Conservation (phyloP, 2,113 vertebrate genomes). For the Pseudopipra pipra region DNA sequence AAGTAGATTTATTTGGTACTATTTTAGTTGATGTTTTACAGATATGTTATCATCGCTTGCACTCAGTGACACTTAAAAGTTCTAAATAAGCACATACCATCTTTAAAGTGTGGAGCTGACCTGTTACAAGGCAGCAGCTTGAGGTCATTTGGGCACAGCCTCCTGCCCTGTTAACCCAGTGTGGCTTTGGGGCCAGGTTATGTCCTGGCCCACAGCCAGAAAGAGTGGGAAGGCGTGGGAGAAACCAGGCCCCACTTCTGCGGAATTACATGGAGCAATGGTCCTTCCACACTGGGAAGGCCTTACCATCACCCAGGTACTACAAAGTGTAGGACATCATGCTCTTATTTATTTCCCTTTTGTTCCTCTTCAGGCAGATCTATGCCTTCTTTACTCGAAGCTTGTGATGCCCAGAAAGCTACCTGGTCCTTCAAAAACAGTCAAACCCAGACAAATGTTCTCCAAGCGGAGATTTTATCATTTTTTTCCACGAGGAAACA, state of each 20-base stretch:
- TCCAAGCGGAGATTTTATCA: background rate
- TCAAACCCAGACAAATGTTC: background rate
- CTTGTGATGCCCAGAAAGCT: background rate
- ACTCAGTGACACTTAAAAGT: conserved; percentile 12
- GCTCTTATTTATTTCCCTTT: background rate
- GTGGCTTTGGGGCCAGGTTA: background rate
- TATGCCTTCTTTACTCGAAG: background rate
- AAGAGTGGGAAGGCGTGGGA: accelerated
- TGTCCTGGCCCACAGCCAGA: background rate
- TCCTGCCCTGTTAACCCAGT: background rate
- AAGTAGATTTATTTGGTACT: background rate
- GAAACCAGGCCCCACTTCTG: background rate
- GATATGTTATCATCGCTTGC: background rate
- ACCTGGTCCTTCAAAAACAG: background rate
- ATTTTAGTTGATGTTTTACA: conserved; percentile 40
- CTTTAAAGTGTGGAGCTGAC: background rate
- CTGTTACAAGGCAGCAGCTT: background rate
- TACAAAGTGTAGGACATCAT: background rate
- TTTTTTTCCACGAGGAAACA: background rate
- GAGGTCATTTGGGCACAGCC: background rate
- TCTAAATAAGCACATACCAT: background rate
- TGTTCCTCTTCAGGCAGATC: background rate
- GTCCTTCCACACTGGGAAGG: background rate
- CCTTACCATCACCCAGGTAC: background rate
- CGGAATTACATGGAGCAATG: background rate